A percentile compares a stretch with the other conserved stretches of the same genome.
Evolutionary conservation across 2,888 invertebrate genomes (phyloP).

Genomic region (Epinotia ramella): DNA sequence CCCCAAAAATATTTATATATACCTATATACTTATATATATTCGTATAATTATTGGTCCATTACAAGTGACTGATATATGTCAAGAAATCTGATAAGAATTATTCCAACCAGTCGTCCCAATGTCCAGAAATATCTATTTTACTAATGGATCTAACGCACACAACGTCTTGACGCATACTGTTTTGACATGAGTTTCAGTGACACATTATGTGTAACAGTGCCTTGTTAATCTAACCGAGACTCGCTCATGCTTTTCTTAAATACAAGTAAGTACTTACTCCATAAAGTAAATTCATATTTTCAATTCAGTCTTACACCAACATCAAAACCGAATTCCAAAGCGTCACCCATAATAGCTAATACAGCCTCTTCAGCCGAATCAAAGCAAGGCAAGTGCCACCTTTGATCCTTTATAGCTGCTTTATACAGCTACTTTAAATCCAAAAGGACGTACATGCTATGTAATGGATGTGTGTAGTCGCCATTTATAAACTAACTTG

Average conservation of each 20-base stretch:
- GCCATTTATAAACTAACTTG: neutral
- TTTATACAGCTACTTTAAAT: neutral
- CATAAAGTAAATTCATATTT: slow-evolving; percentile 22
- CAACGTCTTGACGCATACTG: neutral
- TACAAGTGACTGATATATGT: too few relatives aligned
- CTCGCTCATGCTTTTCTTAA: neutral
- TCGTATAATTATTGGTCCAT: too few relatives aligned
- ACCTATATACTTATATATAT: too few relatives aligned
- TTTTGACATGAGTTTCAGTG: neutral
- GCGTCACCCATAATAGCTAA: slow-evolving; percentile 32
- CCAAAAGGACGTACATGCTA: slow-evolving; percentile 11
- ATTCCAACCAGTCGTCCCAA: too few relatives aligned
- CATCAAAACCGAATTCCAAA: slow-evolving; percentile 27
- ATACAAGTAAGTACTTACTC: neutral
- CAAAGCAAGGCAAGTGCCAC: slow-evolving; percentile 36
- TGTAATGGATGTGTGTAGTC: neutral
- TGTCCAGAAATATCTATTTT: too few relatives aligned
- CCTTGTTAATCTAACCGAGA: neutral
- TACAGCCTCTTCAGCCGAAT: slow-evolving; percentile 33
- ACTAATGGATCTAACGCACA: neutral
- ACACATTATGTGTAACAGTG: too few relatives aligned
- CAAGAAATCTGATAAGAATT: too few relatives aligned
- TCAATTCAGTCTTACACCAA: slow-evolving; percentile 25
- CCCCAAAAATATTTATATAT: too few relatives aligned
- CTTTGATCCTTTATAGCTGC: slow-evolving; percentile 36